Evolutionary conservation across 2,888 invertebrate genomes (phyloP).

Genomic region (Scaptomyza tumidula): DNA sequence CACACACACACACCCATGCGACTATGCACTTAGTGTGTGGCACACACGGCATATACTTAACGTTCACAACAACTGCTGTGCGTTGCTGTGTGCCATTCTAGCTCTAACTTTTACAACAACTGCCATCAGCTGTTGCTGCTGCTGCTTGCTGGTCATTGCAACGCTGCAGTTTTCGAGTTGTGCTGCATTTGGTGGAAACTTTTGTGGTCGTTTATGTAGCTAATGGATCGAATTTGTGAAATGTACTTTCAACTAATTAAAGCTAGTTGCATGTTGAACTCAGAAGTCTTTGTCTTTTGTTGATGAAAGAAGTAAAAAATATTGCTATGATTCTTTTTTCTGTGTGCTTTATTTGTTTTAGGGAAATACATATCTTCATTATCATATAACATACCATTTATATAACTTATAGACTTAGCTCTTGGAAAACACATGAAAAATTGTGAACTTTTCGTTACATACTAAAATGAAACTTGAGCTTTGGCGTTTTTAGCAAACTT

Average conservation of each 20-base stretch:
- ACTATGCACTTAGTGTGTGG: constrained; percentile 12
- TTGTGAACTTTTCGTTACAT: constrained; percentile 37
- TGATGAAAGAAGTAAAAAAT: too few species aligned
- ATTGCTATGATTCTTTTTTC: too few species aligned
- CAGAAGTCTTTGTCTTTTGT: not conserved
- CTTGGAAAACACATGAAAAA: constrained; percentile 20
- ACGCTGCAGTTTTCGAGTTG: constrained; percentile 53
- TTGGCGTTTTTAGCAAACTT: constrained; percentile 54
- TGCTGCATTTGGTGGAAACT: constrained; percentile 19
- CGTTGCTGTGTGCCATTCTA: constrained; percentile 20
- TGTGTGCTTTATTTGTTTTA: too few species aligned
- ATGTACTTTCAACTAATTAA: constrained; percentile 29
- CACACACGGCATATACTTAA: constrained; percentile 70
- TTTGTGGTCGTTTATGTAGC: constrained; percentile 26
- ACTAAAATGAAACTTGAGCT: constrained; percentile 60
- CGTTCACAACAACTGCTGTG: constrained; percentile 4
- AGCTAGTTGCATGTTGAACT: constrained; percentile 15
- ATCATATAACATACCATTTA: too few species aligned
- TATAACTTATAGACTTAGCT: not conserved
- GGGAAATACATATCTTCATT: too few species aligned
- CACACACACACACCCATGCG: constrained; percentile 25
- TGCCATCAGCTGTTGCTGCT: constrained; percentile 27
- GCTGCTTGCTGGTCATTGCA: constrained; percentile 36
- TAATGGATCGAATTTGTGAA: constrained; percentile 18
- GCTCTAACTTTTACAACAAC: constrained; percentile 42